Evolutionary conservation across 2,797 vertebrate genomes (phyloP).

Genomic region (Petrocephalus sullivani): DNA sequence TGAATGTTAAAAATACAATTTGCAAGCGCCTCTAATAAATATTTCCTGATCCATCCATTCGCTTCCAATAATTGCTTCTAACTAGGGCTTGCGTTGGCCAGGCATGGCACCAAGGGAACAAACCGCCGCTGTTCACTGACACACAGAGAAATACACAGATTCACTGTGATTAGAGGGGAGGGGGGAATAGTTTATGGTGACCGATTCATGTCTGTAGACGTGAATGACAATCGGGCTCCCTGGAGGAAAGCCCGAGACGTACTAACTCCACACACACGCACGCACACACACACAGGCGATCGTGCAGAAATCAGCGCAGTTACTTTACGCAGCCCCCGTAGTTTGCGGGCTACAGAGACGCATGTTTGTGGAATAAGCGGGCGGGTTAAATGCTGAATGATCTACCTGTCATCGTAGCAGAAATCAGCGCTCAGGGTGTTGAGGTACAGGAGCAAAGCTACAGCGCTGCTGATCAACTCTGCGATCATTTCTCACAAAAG

Average conservation of each 20-base stretch:
- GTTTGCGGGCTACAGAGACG: background rate
- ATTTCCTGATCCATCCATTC: background rate
- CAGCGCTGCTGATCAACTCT: conserved; percentile 85
- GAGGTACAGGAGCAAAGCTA: conserved; percentile 92
- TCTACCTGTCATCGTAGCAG: conserved; percentile 98
- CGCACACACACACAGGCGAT: background rate
- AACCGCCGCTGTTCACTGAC: background rate
- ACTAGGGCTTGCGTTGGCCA: background rate
- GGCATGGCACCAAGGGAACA: background rate
- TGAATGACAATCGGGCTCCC: background rate
- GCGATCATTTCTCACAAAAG: conserved; percentile 80
- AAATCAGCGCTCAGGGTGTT: conserved; percentile 94
- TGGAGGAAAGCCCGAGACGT: background rate
- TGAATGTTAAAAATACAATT: background rate
- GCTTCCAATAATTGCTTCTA: background rate
- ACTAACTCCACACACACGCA: background rate
- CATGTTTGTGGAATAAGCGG: background rate
- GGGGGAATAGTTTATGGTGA: background rate
- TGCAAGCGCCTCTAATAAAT: background rate
- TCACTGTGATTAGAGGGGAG: background rate
- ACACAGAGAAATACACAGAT: background rate
- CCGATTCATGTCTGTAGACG: background rate
- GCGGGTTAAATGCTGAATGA: conserved; percentile 9
- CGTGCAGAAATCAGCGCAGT: background rate
- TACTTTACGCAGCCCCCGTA: background rate